These are phyloP conservation scores for Zalophus californianus DNA, from an alignment of 2,797 vertebrate genomes.

Conservation along the genomic window DNA sequence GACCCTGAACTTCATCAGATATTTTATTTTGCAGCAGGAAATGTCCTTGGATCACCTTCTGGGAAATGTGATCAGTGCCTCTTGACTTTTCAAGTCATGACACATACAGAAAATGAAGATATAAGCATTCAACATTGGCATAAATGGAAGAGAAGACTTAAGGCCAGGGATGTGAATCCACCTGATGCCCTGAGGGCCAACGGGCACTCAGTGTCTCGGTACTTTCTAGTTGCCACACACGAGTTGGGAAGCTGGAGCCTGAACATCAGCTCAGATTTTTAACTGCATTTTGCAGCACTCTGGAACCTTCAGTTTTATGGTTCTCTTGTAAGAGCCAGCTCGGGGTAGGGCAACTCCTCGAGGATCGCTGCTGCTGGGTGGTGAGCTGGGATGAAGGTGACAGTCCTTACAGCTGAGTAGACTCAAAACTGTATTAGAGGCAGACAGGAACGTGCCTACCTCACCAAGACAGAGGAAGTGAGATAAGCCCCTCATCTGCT, in stretches of 20 bases:
- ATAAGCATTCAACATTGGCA: background rate
- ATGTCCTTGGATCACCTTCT: background rate
- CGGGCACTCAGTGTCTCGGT: background rate
- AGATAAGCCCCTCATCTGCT: background rate
- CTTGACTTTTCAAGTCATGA: background rate
- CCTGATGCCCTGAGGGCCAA: background rate
- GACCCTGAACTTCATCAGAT: background rate
- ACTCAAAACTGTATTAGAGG: background rate
- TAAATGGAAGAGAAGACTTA: background rate
- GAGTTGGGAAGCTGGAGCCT: background rate
- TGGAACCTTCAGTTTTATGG: background rate
- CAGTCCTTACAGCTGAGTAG: background rate
- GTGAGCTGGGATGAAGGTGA: background rate
- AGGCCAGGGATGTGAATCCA: background rate
- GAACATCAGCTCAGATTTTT: background rate
- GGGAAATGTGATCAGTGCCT: background rate
- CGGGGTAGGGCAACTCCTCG: rapidly evolving
- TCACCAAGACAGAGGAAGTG: background rate
- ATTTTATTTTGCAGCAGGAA: background rate
- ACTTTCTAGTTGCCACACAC: too few relatives aligned
- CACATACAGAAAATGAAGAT: background rate
- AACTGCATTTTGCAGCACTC: background rate
- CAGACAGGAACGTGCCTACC: background rate
- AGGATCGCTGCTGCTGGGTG: background rate
- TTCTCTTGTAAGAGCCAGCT: background rate